These are phyloP conservation scores for Pipra filicauda DNA, from an alignment of 2,113 vertebrate species.

Conservation along the genomic window DNA sequence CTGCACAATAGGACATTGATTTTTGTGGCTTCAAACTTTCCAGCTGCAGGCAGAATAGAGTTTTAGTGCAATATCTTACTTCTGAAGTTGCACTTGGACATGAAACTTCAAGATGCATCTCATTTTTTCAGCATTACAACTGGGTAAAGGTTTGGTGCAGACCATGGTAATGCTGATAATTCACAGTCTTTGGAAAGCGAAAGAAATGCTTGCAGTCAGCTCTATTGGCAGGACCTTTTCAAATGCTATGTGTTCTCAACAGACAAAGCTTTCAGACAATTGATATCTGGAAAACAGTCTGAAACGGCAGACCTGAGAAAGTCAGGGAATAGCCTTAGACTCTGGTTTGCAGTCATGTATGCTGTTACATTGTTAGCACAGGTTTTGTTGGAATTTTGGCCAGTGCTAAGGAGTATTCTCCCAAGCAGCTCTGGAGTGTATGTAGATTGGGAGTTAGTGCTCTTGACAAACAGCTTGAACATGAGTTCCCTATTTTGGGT, in stretches of 20 bases:
- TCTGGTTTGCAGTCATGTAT: background rate
- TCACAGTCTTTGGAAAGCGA: background rate
- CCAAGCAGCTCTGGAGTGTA: background rate
- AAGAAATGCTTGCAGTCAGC: background rate
- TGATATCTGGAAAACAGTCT: background rate
- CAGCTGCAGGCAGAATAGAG: background rate
- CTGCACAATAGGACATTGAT: slow-evolving; percentile 59
- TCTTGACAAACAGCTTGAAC: background rate
- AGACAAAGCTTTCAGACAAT: background rate
- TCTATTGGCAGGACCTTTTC: background rate
- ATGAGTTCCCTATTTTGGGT: background rate
- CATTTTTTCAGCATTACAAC: background rate
- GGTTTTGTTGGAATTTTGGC: slow-evolving; percentile 42
- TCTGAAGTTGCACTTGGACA: background rate
- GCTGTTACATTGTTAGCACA: background rate
- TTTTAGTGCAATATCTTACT: background rate
- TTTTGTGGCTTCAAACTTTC: slow-evolving; percentile 51
- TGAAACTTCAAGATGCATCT: background rate
- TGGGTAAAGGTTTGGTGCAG: background rate
- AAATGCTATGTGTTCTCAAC: background rate
- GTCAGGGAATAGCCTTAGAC: background rate
- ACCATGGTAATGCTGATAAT: background rate
- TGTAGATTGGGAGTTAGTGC: rapidly evolving
- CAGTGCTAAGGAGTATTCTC: background rate
- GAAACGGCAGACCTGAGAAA: background rate